phyloP scores from a whole-genome alignment of 2,797 vertebrate genomes.

The Tinamus major region DNA sequence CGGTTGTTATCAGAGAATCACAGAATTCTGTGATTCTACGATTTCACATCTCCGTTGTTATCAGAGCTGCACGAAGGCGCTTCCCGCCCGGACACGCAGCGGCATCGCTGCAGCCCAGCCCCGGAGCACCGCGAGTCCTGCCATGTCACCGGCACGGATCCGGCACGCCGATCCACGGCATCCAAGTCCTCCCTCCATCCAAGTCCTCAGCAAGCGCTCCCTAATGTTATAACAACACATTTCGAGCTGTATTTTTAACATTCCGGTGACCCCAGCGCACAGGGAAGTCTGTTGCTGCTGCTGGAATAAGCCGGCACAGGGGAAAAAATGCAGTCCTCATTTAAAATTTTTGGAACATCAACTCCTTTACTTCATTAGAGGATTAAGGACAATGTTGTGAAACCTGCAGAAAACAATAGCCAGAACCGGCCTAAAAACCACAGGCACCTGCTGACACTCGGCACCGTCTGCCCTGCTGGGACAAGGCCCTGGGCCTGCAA shows the following conservation, averaged over 20 bases:
- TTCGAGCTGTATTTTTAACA: conserved; percentile 24
- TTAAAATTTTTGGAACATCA: conserved; percentile 60
- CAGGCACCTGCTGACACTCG: neutral
- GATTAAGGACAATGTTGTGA: neutral
- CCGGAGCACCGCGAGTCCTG: too few relatives aligned
- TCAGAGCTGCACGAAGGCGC: neutral
- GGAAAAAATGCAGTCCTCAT: neutral
- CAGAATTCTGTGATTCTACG: too few relatives aligned
- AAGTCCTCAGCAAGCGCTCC: neutral
- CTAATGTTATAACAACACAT: neutral
- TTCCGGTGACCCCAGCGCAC: neutral
- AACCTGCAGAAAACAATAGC: neutral
- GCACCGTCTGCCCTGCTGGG: fast-evolving
- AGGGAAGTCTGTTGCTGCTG: conserved; percentile 29
- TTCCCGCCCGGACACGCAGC: neutral
- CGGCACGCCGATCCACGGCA: fast-evolving
- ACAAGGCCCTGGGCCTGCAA: fast-evolving
- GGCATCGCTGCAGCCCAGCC: too few relatives aligned
- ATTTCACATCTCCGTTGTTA: neutral
- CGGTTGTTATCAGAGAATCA: neutral
- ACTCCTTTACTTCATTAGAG: conserved; percentile 43
- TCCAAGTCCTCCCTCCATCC: neutral
- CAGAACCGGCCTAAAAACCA: neutral
- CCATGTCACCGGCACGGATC: neutral
- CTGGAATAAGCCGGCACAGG: neutral